Percentiles rank a stretch among this genome's conserved stretches.
Conservation (phyloP, 2,888 invertebrate genomes). For the Hydrotaea diabolus region DNA sequence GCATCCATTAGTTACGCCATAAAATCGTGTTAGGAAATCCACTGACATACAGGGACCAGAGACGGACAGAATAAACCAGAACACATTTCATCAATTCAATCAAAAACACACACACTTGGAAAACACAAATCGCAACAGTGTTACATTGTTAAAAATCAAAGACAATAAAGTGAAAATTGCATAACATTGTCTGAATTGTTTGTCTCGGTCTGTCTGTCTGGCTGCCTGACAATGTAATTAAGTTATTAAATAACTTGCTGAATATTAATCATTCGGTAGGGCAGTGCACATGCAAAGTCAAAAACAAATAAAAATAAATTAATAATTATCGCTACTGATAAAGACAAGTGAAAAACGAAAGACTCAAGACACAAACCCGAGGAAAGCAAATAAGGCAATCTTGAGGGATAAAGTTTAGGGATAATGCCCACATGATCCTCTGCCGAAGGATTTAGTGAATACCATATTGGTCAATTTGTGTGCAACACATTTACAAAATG, state of each 20-base stretch:
- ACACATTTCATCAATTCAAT: neutral
- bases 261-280: neutral
- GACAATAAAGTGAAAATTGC: constrained; percentile 4
- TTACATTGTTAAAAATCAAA: neutral
- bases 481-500: no score
- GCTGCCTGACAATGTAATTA: constrained; percentile 1
- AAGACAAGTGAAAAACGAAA: neutral
- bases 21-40: neutral
- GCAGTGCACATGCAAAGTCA: neutral
- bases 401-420: no score
- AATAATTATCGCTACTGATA: neutral
- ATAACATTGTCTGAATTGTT: neutral
- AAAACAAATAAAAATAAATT: neutral
- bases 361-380: neutral
- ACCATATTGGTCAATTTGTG: no score
- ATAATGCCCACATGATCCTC: no score
- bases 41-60: neutral
- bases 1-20: neutral
- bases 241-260: neutral
- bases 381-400: no score
- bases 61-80: neutral
- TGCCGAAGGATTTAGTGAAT: no score
- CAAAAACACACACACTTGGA: neutral
- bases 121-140: neutral
- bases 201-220: no score